Base-by-base conservation (phyloP, 2,888 invertebrate species). In the Drosophila fungiperda region DNA sequence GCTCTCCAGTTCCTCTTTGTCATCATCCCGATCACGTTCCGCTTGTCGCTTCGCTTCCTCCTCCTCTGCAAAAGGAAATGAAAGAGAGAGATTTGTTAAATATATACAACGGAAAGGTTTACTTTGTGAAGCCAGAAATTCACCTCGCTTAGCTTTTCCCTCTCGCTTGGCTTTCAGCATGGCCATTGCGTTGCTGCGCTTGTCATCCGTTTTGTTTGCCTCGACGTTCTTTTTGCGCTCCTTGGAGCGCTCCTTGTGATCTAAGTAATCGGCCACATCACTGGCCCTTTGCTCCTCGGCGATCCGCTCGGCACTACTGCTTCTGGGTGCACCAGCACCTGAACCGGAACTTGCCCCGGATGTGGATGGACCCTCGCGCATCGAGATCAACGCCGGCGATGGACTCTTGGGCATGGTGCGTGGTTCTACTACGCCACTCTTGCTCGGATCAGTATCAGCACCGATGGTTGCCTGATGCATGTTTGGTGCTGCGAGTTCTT, bases 111-210 rank as follows among this genome's bases (percentile, higher is more conserved):
- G 15, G 4, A 45, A 45, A 45, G 0, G 20, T 45, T 45, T 1
- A 15, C 23, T 45, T 23, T 45, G 8, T 29, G 29, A 29, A 29
- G 29, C 29, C 29, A 29, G 6, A 1, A 29, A 29, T 29, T 89
- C 85, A 94, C 95, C 95, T 92, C 96, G 94, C 89, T 96, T 97
- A 61, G 96, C 96, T 83, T 97, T 97, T 63, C 98, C 98, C 92
- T 99, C 99, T 1, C 99, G 93, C 86, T 97, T 96, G 0, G 98
- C 98, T 81, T 98, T 96, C 3, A 99, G 93, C 78, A 97, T 95
- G 45, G 98, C 98, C 96, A 99, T 98, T 0, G 99, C 99, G 92
- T 97, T 97, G 68, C 97, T 97, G 62, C 98, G 95, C 69, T 98
- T 97, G 90, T 98, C 98, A 91, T 96, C 95, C 7, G 96, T 96